A percentile compares a stretch with the other conserved stretches of the same genome.
These are phyloP conservation scores for Notamacropus eugenii DNA, from an alignment of 2,797 vertebrate genomes.

Conservation along the genomic window DNA sequence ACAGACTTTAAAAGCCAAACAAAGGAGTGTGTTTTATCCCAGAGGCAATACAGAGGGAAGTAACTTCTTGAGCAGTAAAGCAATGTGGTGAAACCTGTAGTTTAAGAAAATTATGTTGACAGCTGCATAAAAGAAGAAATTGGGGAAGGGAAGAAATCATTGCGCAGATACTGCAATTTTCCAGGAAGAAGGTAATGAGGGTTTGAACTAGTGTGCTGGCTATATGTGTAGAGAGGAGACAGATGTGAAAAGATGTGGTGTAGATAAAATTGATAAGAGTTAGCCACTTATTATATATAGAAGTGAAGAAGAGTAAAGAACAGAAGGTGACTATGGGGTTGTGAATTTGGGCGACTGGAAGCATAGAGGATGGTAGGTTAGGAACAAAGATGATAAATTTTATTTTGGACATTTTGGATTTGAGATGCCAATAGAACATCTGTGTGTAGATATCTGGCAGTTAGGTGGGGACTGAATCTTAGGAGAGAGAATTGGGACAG, in stretches of 20 bases:
- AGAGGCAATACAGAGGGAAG: not conserved
- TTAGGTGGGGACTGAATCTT: not conserved
- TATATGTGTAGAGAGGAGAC: not conserved
- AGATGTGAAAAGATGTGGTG: not conserved
- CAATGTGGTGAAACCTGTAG: not conserved
- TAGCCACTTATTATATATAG: not conserved
- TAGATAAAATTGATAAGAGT: not conserved
- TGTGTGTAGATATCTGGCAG: not conserved
- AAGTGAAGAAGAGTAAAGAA: not conserved
- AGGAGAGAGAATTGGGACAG: not conserved
- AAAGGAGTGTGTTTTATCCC: not conserved
- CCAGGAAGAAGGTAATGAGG: not conserved
- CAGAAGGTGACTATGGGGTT: not conserved
- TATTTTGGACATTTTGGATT: not conserved
- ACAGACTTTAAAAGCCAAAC: not conserved
- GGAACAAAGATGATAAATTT: not conserved
- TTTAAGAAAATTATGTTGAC: not conserved
- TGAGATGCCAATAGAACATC: not conserved
- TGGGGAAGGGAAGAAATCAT: not conserved
- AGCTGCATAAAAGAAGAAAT: not conserved
- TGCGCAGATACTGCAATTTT: not conserved
- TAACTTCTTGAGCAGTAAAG: not conserved
- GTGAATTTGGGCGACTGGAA: not conserved
- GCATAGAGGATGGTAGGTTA: not conserved
- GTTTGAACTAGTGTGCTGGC: not conserved